A percentile compares a stretch with the other conserved stretches of the same genome.
These are phyloP conservation scores for Pteropus alecto DNA, from an alignment of 2,113 vertebrate genomes.

Conservation along the genomic window DNA sequence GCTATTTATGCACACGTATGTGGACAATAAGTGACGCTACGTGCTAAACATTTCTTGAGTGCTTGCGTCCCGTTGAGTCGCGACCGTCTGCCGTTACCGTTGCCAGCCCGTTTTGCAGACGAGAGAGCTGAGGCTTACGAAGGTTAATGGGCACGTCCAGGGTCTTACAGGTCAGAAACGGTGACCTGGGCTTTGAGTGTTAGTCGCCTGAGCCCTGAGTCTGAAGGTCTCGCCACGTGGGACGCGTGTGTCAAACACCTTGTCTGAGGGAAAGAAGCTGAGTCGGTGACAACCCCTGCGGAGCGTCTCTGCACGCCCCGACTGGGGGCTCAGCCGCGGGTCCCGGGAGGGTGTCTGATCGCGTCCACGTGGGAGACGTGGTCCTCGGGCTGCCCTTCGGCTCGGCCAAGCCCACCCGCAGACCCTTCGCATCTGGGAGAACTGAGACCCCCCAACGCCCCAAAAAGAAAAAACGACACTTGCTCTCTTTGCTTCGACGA, in stretches of 20 bases:
- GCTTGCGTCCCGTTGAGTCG: not conserved
- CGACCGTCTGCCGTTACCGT: not conserved
- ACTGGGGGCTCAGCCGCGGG: not conserved
- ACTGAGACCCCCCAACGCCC: accelerated
- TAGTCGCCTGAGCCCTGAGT: not conserved
- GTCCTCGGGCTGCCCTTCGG: not conserved
- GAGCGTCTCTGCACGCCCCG: not conserved
- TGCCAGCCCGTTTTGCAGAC: not conserved
- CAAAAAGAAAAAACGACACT: not conserved
- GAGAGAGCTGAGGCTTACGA: not conserved
- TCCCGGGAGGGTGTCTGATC: not conserved
- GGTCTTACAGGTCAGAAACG: not conserved
- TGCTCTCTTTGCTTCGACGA: accelerated
- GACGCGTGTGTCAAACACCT: too few species aligned
- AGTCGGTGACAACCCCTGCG: accelerated
- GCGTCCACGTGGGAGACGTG: accelerated
- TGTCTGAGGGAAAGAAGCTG: not conserved
- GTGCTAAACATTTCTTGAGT: not conserved
- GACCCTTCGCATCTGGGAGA: not conserved
- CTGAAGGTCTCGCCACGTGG: not conserved
- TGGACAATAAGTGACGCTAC: not conserved
- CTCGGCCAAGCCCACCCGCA: not conserved
- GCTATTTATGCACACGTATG: accelerated
- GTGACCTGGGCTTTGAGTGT: not conserved
- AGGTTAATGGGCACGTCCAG: not conserved